Percentiles rank a stretch among this genome's conserved stretches.
phyloP scores from a whole-genome alignment of 2,888 invertebrate genomes.

The Agapostemon virescens region DNA sequence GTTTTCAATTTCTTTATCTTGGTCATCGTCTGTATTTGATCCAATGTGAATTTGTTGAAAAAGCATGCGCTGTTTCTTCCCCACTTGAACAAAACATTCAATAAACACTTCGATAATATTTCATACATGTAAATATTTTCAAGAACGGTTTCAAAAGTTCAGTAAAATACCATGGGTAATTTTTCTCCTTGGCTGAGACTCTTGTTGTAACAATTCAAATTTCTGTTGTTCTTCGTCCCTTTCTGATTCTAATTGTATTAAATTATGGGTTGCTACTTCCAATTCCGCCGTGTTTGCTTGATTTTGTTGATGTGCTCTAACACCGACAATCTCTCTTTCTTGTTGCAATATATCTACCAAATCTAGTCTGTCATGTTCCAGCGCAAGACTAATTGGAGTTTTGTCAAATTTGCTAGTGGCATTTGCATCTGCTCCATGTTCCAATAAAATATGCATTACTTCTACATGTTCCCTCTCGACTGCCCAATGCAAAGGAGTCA shows the following conservation, averaged over 20 bases:
- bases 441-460: conserved; percentile 86
- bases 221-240: conserved; percentile 71
- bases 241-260: conserved; percentile 75
- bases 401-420: conserved; percentile 88
- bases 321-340: conserved; percentile 74
- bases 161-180: conserved; percentile 64
- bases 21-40: conserved; percentile 70
- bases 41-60: conserved; percentile 76
- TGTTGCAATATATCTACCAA: conserved; percentile 83
- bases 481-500: conserved; percentile 98
- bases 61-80: conserved; percentile 75
- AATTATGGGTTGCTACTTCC: conserved; percentile 76
- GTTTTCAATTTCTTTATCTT: conserved; percentile 70
- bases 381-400: conserved; percentile 86
- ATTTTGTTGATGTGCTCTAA: conserved; percentile 69
- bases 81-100: conserved; percentile 61
- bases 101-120: background rate
- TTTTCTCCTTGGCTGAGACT: conserved; percentile 70
- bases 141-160: background rate
- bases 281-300: conserved; percentile 73
- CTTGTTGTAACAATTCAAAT: conserved; percentile 70
- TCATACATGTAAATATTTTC: background rate
- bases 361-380: conserved; percentile 85
- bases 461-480: conserved; percentile 89
- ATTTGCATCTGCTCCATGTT: conserved; percentile 87